phyloP scores from a whole-genome alignment of 2,113 vertebrate genomes.

The Melanerpes formicivorus region DNA sequence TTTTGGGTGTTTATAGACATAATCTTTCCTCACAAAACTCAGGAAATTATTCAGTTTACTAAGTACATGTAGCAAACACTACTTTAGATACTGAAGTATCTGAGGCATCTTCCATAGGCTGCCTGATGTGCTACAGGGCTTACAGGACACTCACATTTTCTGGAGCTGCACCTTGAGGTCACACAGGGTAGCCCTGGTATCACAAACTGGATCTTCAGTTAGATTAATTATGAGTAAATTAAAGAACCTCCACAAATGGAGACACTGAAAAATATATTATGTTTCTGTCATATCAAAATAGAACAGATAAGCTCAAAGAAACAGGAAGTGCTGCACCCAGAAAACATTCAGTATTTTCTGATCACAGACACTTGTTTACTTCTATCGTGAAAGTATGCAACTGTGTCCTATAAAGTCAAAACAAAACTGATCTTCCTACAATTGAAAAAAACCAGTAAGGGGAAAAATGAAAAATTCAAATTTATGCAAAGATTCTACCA shows the following conservation, averaged over 20 bases:
- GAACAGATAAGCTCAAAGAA: neutral
- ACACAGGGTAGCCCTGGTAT: fast-evolving
- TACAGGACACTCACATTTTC: neutral
- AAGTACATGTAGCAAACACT: fast-evolving
- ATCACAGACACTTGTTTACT: neutral
- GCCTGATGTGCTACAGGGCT: neutral
- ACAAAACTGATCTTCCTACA: neutral
- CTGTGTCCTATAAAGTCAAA: neutral
- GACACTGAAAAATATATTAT: neutral
- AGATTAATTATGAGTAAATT: neutral
- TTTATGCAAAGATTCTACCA: neutral
- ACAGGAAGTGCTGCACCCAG: neutral
- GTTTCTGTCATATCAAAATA: neutral
- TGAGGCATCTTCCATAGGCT: neutral
- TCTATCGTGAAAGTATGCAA: neutral
- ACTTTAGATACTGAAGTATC: neutral
- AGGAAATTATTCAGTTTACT: neutral
- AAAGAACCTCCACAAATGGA: neutral
- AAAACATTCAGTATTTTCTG: neutral
- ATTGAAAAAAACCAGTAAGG: neutral
- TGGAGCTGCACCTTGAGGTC: neutral
- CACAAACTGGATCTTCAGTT: neutral
- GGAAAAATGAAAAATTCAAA: neutral
- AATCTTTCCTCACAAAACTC: neutral
- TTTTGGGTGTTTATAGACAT: neutral